These are phyloP conservation scores for Myiopsitta monachus DNA, from an alignment of 2,113 vertebrate species.

Conservation along the genomic window DNA sequence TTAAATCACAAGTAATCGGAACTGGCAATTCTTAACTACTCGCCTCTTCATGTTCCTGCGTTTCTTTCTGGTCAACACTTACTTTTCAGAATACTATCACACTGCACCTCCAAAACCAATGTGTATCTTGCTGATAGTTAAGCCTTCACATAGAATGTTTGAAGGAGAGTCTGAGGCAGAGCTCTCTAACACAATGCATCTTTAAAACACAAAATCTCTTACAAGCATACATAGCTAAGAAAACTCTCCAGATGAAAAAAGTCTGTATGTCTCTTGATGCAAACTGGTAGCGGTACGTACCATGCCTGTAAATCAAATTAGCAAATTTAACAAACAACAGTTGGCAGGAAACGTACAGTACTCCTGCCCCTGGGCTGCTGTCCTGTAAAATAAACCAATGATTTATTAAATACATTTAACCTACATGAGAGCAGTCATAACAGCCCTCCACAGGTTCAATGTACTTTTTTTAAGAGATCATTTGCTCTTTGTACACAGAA, in stretches of 20 bases:
- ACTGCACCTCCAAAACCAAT: background rate
- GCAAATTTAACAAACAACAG: slow-evolving; percentile 51
- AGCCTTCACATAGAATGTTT: background rate
- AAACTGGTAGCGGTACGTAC: background rate
- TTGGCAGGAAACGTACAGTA: slow-evolving; percentile 41
- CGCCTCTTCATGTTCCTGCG: background rate
- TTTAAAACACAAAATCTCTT: background rate
- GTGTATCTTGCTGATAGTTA: background rate
- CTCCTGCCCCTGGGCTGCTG: slow-evolving; percentile 9
- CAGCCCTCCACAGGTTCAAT: background rate
- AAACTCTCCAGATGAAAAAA: background rate
- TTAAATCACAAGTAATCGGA: background rate
- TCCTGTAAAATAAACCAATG: slow-evolving; percentile 13
- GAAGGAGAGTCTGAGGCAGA: background rate
- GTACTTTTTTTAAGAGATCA: background rate
- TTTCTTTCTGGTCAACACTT: background rate
- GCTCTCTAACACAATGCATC: background rate
- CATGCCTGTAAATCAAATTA: slow-evolving; percentile 45
- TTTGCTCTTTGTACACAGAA: background rate
- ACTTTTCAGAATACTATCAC: background rate
- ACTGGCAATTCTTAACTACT: background rate
- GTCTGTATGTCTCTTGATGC: background rate
- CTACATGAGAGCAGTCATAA: background rate
- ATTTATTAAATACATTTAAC: slow-evolving; percentile 24
- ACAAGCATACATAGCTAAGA: background rate